phyloP scores from a whole-genome alignment of 2,888 invertebrate species.

The Dysmachus trigonus region DNA sequence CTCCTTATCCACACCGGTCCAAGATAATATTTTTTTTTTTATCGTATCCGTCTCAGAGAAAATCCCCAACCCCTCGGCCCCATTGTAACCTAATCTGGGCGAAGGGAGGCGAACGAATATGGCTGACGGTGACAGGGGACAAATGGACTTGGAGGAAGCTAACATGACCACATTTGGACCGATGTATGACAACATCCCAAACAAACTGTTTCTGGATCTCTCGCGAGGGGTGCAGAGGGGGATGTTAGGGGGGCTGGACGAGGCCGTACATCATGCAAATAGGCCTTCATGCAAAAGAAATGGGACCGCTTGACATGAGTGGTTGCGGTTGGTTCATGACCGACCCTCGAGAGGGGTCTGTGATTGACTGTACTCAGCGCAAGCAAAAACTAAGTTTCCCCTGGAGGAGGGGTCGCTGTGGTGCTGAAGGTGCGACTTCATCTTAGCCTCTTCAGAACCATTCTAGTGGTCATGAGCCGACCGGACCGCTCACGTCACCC shows the following conservation, averaged over 20 bases:
- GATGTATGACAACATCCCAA: not conserved
- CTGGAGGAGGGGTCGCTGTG: not conserved
- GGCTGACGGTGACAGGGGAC: constrained; percentile 18
- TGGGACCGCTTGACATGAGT: not conserved
- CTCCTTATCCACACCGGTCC: not conserved
- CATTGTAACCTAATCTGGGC: constrained; percentile 6
- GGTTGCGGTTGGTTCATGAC: not conserved
- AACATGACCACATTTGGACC: constrained; percentile 11
- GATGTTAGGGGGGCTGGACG: not conserved
- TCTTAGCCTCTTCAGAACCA: not conserved
- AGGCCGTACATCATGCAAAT: constrained; percentile 11
- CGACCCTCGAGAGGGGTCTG: not conserved
- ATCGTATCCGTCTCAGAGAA: not conserved
- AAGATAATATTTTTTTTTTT: not conserved
- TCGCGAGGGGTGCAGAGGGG: not conserved
- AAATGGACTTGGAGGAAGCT: not conserved
- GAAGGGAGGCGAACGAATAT: not conserved
- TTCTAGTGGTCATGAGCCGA: not conserved
- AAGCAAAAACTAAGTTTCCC: not conserved
- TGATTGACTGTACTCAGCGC: not conserved
- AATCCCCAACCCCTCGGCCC: not conserved
- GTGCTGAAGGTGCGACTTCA: not conserved
- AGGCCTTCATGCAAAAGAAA: constrained; percentile 7
- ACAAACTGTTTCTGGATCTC: not conserved
- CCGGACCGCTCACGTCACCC: too few relatives aligned